Base-by-base conservation (phyloP, 2,797 vertebrate genomes). In the Antennarius maculatus region DNA sequence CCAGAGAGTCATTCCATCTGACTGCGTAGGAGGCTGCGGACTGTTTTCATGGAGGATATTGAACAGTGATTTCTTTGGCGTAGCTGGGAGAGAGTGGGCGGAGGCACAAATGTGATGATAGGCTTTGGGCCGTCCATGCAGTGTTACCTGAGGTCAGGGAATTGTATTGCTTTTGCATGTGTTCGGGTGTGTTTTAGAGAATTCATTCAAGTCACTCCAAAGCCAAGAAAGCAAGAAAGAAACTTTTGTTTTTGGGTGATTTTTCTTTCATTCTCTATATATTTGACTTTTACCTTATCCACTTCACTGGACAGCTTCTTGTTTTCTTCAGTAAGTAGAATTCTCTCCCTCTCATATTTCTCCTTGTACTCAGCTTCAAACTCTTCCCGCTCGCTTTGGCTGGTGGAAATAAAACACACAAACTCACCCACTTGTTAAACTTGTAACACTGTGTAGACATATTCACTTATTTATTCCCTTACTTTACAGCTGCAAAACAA, bases 321-420 rank as follows among this genome's bases (percentile, higher is more conserved):
- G 78, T 98, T 99, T 65, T 99, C 96, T 46, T 98, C 96, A 0
- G 86, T 92, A 51, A 99, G 81, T 65, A 95, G 90, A 39, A 92
- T 70, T 79, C 93, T 93, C 85, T 99, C 98, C 63, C 96, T 90
- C 89, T 99, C 98, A 29, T 94, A 97, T 72, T 99, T 97, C 89
- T 97, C 95, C 83, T 96, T 99, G 89, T 94, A 93, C 70, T 98
- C 97, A 0, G 90, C 92, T 94, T 98, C 95, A 88, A 97, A 95
- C 86, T 99, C 97, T 71, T 98, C 97, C 29, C 94, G 94, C 83
- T 98, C 96, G 42, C 85, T 96, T 96, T 96, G 95, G 92, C 97
- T 93, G 80, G n/a, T 69, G 42, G 16, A 80, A 6, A 54, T 10
- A 39, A 54, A 16, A 31, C 49, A 54, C 39, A 76, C 3, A 55